Percentiles rank a stretch among this genome's conserved stretches.
Conservation (phyloP, 2,888 invertebrate species). For the Pandemis heparana region DNA sequence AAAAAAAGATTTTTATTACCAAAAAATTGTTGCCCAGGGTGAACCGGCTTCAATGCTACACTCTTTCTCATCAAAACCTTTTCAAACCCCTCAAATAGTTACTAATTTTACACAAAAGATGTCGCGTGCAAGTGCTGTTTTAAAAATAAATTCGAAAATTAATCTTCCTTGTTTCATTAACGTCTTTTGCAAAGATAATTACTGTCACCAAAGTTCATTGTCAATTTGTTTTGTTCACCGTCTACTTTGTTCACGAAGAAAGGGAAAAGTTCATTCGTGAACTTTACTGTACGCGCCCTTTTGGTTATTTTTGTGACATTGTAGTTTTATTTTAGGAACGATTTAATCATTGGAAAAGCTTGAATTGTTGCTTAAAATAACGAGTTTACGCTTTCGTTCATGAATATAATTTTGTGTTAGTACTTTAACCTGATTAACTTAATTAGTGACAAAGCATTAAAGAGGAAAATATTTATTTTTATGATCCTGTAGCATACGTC, state of each 20-base stretch:
- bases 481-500: too few species aligned
- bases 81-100: too few species aligned
- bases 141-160: background rate
- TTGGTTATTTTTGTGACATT: slow-evolving; percentile 1
- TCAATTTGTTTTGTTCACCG: slow-evolving; percentile 16
- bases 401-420: background rate
- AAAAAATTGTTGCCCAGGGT: too few species aligned
- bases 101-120: too few species aligned
- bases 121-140: too few species aligned
- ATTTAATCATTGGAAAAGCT: background rate
- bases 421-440: too few species aligned
- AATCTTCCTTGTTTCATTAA: slow-evolving; percentile 19
- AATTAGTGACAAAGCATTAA: too few species aligned
- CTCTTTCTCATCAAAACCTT: too few species aligned
- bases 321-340: background rate
- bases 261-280: background rate
- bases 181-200: slow-evolving; percentile 13
- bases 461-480: too few species aligned
- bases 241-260: background rate
- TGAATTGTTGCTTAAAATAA: background rate
- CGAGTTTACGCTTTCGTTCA: background rate
- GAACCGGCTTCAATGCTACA: too few species aligned
- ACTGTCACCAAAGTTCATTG: slow-evolving; percentile 22
- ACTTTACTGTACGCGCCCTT: background rate
- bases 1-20: too few species aligned